phyloP scores from a whole-genome alignment of 2,797 vertebrate genomes.

The Zalophus californianus region DNA sequence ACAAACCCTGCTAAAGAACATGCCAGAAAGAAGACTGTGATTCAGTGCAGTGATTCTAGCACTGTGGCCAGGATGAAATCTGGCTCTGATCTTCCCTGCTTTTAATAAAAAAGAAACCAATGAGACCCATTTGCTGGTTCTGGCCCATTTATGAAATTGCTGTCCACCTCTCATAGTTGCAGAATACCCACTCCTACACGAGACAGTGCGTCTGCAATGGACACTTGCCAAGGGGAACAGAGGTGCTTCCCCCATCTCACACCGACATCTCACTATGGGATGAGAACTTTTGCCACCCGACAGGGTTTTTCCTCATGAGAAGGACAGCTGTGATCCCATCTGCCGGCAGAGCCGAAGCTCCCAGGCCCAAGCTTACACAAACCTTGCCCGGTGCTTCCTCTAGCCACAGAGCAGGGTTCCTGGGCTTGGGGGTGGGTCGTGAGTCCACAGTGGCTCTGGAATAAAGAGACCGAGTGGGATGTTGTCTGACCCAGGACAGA shows the following conservation, averaged over 20 bases:
- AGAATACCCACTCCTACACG: background rate
- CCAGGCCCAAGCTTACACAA: accelerated
- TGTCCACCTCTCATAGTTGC: background rate
- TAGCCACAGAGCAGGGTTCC: background rate
- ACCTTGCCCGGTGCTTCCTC: background rate
- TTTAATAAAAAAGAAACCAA: background rate
- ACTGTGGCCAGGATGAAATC: background rate
- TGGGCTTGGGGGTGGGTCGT: accelerated
- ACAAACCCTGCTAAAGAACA: background rate
- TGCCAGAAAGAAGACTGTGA: background rate
- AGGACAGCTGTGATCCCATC: background rate
- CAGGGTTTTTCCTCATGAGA: background rate
- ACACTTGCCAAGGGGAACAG: background rate
- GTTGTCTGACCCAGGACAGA: no score
- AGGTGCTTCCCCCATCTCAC: background rate
- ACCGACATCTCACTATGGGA: background rate
- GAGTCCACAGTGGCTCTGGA: background rate
- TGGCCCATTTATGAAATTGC: background rate
- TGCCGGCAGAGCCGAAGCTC: background rate
- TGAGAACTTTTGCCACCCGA: accelerated
- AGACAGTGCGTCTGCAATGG: background rate
- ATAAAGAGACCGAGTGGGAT: background rate
- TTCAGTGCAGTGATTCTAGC: background rate
- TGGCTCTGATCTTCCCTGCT: background rate
- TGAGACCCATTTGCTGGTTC: background rate